A percentile compares a stretch with the other conserved stretches of the same genome.
These are phyloP conservation scores for Drosophila stalkeri DNA, from an alignment of 2,888 invertebrate genomes.

Conservation along the genomic window DNA sequence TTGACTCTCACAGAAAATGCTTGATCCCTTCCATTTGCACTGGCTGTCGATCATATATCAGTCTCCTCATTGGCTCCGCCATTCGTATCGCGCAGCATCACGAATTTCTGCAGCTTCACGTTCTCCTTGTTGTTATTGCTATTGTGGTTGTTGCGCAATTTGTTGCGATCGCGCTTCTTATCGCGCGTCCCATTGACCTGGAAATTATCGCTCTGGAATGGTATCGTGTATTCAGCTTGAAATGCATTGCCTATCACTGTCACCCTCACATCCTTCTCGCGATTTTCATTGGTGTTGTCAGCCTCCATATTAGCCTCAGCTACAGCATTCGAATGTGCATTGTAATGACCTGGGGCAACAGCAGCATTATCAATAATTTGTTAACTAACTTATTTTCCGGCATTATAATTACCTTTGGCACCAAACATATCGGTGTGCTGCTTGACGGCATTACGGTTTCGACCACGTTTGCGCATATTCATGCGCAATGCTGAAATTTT, in stretches of 20 bases:
- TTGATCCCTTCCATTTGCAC: conserved; percentile 33
- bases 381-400: too few species aligned
- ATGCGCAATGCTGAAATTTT: conserved; percentile 67
- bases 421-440: conserved; percentile 79
- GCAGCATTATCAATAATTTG: background rate
- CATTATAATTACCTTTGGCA: conserved; percentile 55
- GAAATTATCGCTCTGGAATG: conserved; percentile 80
- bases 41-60: conserved; percentile 77
- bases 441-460: conserved; percentile 61
- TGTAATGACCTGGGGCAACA: conserved; percentile 57
- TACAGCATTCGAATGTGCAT: conserved; percentile 26
- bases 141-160: conserved; percentile 33
- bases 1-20: conserved; percentile 55
- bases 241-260: conserved; percentile 56
- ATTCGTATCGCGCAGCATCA: conserved; percentile 69
- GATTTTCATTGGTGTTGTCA: conserved; percentile 22
- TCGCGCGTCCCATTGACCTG: conserved; percentile 61
- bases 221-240: conserved; percentile 62
- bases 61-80: conserved; percentile 82
- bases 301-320: conserved; percentile 7
- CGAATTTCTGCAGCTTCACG: conserved; percentile 76
- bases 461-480: conserved; percentile 67
- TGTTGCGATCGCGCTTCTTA: conserved; percentile 58
- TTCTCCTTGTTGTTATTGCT: conserved; percentile 64
- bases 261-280: conserved; percentile 31